Percentiles rank a stretch among this genome's conserved stretches.
phyloP scores from a whole-genome alignment of 2,797 vertebrate species.

The Poecilia wingei region DNA sequence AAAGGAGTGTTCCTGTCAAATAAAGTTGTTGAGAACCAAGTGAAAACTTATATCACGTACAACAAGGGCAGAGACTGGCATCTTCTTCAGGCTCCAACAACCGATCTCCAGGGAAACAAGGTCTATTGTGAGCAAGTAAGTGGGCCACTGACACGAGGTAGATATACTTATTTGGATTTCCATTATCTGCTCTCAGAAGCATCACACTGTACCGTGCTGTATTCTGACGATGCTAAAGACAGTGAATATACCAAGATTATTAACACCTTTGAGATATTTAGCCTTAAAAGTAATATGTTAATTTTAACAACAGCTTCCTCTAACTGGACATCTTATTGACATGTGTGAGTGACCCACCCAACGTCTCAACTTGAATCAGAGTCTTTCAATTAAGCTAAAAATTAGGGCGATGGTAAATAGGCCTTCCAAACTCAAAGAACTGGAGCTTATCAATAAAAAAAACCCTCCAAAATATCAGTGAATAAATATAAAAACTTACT shows the following conservation, averaged over 20 bases:
- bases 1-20: slow-evolving; percentile 99
- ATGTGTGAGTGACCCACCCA: neutral
- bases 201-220: slow-evolving; percentile 1
- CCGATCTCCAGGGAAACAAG: slow-evolving; percentile 89
- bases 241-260: neutral
- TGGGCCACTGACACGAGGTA: slow-evolving; percentile 60
- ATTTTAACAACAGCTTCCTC: neutral
- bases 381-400: neutral
- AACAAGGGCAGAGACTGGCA: slow-evolving; percentile 97
- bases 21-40: slow-evolving; percentile 96
- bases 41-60: slow-evolving; percentile 97
- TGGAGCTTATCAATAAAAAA: neutral
- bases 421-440: neutral
- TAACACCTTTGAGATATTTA: neutral
- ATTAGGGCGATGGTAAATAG: neutral
- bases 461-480: neutral
- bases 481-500: neutral
- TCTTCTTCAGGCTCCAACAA: slow-evolving; percentile 89
- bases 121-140: slow-evolving; percentile 91
- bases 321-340: neutral
- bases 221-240: slow-evolving; percentile 21
- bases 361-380: neutral
- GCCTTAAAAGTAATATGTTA: neutral
- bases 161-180: slow-evolving; percentile 51
- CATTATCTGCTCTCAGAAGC: slow-evolving; percentile 34